Base-by-base conservation (phyloP, 2,113 vertebrate genomes). In the Ochotona curzoniae region DNA sequence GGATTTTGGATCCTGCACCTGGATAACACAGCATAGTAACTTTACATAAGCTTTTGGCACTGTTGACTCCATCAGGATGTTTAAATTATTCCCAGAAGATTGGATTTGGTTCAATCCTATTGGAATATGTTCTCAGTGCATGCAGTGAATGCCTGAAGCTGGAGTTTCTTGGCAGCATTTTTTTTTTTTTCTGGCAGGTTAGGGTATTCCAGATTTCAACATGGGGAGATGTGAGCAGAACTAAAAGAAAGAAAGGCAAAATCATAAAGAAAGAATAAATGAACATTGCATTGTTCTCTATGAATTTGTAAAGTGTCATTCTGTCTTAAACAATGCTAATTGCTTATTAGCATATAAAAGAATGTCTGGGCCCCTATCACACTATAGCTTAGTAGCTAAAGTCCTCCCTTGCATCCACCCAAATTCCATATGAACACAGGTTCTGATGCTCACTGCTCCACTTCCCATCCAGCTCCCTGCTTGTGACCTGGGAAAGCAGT, bases 21-120 rank as follows among this genome's bases (percentile, higher is more conserved):
- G 32, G 23, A 76, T 70, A 75, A 75, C 25, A 66, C 20, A 87
- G 8, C 26, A 71, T 2, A 51, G 8, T 11, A 83, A 70, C 26
- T 93, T 80, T 83, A 9, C 38, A 32, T 26, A n/a, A 80, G 13
- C 2, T 63, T 88, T 84, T 84, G 28, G 10, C 49, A 35, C 47
- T 80, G 73, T 63, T 84, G 66, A 88, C 14, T 20, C 9, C 63
- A 74, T 80, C 60, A 74, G 74, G 84, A 69, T 80, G 49, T 69
- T 84, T 83, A 69, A 84, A 74, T 90, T 87, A 47, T 80, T 95
- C 84, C 51, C 12, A 2, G 83, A 60, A 91, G 66, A 71, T 82
- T 67, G 32, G 3, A 73, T 89, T 23, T 90, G 25, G 47, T 69
- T 49, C 49, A 86, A 1, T 93, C 23, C 2, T 81, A 70, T 81